Evolutionary conservation across 2,888 invertebrate species (phyloP), one percentile per base, ranked within the genome.

Genomic region (Xanthia icteritia): DNA sequence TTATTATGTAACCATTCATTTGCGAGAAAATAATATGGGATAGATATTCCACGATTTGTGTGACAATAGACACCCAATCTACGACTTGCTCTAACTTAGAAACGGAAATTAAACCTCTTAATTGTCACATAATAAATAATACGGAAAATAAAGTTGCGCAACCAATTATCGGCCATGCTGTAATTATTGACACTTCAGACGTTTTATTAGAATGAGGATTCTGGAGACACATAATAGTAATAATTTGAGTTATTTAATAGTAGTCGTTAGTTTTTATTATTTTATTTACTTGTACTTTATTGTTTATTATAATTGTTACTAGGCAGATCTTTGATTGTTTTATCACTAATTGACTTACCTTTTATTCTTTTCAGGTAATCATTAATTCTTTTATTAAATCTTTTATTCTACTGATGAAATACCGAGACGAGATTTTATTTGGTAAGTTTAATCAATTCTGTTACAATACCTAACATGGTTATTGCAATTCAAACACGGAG

Each of bases 31-130:
- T 80, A 54, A 72, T 80, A 54, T 58, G 9, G 6, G 13, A 58
- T 51, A 23, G 27, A 51, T 23, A 51, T 5, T 73, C 17, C 27
- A 75, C 20, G 23, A 65, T 61, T 71, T 51, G 66, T 66, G 9
- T n/a, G 54, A 69, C 15, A 20, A 39, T 23, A 31, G 54, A 51
- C 48, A 66, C 56, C 11, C 31, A 23, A 42, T 82, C 42, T 66
- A 69, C 8, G n/a, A 56, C 11, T 45, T 56, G 60, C 15, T 60
- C 27, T 76, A 65, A 66, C 77, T 65, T 39, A 56, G 11, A 81
- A 60, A 73, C 74, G 77, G 88, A 86, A 87, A 87, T 79, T 27
- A n/a, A 76, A 66, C 36, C 67, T 54, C 31, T 60, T 77, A 85
- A 83, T 77, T 85, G 76, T 79, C 77, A 81, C 63, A 42, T 71